A percentile compares a stretch with the other conserved stretches of the same genome.
Conservation (phyloP, 1,140 invertebrate species). For the Drosophila sproati region DNA sequence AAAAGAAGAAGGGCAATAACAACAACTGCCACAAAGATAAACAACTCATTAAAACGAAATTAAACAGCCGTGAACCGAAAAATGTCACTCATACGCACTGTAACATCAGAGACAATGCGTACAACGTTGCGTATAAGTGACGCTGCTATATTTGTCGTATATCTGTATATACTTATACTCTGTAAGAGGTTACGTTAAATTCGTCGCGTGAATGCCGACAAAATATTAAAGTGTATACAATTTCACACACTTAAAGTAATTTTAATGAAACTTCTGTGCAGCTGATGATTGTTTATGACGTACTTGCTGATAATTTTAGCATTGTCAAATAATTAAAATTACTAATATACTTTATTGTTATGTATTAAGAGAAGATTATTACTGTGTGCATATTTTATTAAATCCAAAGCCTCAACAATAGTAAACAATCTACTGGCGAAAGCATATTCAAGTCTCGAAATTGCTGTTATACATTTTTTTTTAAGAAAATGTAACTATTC, state of each 20-base stretch:
- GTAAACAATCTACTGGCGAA: neutral
- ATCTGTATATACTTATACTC: conserved; percentile 9
- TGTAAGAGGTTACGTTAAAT: neutral
- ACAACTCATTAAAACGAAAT: conserved; percentile 79
- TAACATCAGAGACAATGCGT: conserved; percentile 27
- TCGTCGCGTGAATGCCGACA: neutral
- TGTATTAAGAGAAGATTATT: neutral
- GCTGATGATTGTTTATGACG: neutral
- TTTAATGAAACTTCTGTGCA: neutral
- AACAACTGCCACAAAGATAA: conserved; percentile 57
- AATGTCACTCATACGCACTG: conserved; percentile 73
- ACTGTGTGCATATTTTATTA: neutral
- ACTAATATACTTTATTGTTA: neutral
- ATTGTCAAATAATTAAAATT: too few relatives aligned
- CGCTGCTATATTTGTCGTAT: conserved; percentile 52
- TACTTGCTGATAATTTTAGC: neutral
- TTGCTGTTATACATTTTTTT: too few relatives aligned
- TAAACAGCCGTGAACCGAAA: conserved; percentile 73
- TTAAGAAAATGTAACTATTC: too few relatives aligned
- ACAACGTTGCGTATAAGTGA: conserved; percentile 61
- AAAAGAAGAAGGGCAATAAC: neutral
- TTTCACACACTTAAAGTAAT: neutral
- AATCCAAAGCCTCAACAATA: neutral
- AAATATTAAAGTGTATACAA: neutral
- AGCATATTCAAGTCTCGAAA: neutral